Base-by-base conservation (phyloP, 2,888 invertebrate genomes). In the Ctena decussata region DNA sequence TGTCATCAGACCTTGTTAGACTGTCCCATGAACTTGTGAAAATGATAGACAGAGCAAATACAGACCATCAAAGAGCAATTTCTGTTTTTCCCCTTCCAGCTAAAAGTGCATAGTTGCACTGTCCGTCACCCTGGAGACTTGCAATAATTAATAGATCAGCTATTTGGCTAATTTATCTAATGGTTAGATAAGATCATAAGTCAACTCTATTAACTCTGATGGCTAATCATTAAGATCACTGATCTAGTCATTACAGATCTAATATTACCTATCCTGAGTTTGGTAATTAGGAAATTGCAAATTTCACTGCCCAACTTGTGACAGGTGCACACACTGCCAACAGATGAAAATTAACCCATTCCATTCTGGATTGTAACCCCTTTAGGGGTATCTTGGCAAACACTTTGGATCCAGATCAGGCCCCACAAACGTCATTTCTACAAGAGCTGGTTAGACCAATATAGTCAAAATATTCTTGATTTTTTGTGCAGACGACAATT, bases 101-200 rank as follows among this genome's bases (percentile, higher is more conserved):
- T 30, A 35, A 18, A 65, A 35, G 65, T 65, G 65, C 65, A 65
- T 35, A 11, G 12, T 5, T 35, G 35, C 65, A 65, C 35, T n/a
- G 21, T 30, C 21, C 12, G 65, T 65, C 65, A 65, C 35, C 65
- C 30, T 35, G 65, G 65, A 8, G 65, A 65, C 18, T 30, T 65
- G 35, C 24, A 65, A 18, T 35, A 65, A 65, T 65, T 65, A 65
- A 65, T 65, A 65, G 65, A 11, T 35, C 8, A 65, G 15, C 21
- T 35, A 35, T 65, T 65, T 8, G 35, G 65, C 32, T 18, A 35
- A 65, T 65, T 35, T 65, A 21, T 65, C 35, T 65, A 65, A 12
- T 65, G 30, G 65, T 65, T 24, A 35, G 65, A 65, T 65, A 12
- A 65, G 65, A 65, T 65, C 30, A 65, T 65, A 65, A 65, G 65